Base-by-base conservation (phyloP, 2,888 invertebrate genomes). In the Pteria penguin region DNA sequence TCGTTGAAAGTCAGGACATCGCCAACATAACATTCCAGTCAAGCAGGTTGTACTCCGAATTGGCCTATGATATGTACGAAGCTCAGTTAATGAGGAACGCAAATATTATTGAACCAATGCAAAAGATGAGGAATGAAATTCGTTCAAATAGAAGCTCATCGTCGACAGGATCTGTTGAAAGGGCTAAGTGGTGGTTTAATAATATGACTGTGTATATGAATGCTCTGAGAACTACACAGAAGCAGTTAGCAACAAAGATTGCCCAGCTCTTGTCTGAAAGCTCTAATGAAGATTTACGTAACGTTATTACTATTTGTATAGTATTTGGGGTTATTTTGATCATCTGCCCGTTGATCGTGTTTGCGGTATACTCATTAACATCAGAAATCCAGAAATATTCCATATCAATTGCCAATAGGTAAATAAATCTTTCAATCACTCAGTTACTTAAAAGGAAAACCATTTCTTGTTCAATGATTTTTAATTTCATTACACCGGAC, bases 351-450 rank as follows among this genome's bases (percentile, higher is more conserved):
- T 57, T 86, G 57, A 83, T 88, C n/a, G 69, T 88, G 14, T 58
- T 82, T 26, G 84, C 82, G 2, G 87, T 88, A 8, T 81, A 83
- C 33, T 72, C 82, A 8, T 76, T 88, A 31, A 85, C 86, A 2
- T 78, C 82, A 31, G 81, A 87, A 55, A 88, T 88, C 32, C 88
- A 88, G 79, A 80, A 74, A 33, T 87, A 85, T 75, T 86, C 87
- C 33, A 71, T 80, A 36, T 81, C 86, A 1, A 75, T 87, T 62
- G 85, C 87, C 2, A 82, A 83, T 71, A 84, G 84, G 86, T 86
- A 52, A 18, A 31, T 24, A 22, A 27, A 2, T 14, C n/a, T 22
- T 24, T 63, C 8, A n/a, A n/a, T n/a, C n/a, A n/a, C n/a, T n/a
- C n/a, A n/a, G n/a, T n/a, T n/a, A n/a, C n/a, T n/a, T n/a, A n/a